A percentile compares a stretch with the other conserved stretches of the same genome.
Evolutionary conservation across 2,888 invertebrate genomes (phyloP).

Genomic region (Ommatoiulus sabulosus): DNA sequence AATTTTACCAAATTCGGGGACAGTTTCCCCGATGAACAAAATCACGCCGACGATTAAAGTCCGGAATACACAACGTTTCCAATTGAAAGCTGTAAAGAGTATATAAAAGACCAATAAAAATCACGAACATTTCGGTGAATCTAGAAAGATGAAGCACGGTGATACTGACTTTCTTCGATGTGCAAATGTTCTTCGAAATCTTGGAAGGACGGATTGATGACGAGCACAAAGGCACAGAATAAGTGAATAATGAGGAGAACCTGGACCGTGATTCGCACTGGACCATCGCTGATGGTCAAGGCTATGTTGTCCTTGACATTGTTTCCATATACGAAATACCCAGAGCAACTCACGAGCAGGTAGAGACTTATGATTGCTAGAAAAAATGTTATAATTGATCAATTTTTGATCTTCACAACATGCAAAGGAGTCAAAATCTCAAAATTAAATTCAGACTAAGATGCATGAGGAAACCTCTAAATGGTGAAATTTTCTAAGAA

Average conservation of each 20-base stretch:
- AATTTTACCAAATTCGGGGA: slow-evolving; percentile 79
- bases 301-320: slow-evolving; percentile 72
- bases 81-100: slow-evolving; percentile 72
- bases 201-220: slow-evolving; percentile 79
- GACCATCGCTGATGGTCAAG: slow-evolving; percentile 71
- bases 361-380: slow-evolving; percentile 24
- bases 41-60: slow-evolving; percentile 73
- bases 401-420: background rate
- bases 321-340: slow-evolving; percentile 75
- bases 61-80: slow-evolving; percentile 73
- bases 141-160: background rate
- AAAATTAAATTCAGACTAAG: too few relatives aligned
- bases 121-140: background rate
- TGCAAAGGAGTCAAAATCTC: too few relatives aligned
- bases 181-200: slow-evolving; percentile 76
- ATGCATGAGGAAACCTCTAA: too few relatives aligned
- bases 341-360: slow-evolving; percentile 67
- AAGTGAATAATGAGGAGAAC: slow-evolving; percentile 76
- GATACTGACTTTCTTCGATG: slow-evolving; percentile 69
- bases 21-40: slow-evolving; percentile 76
- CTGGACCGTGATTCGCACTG: slow-evolving; percentile 73
- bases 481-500: too few relatives aligned
- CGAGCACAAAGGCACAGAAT: slow-evolving; percentile 76
- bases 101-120: background rate
- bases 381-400: background rate